Evolutionary conservation across 2,888 invertebrate species (phyloP).

Genomic region (Brenthis daphne): DNA sequence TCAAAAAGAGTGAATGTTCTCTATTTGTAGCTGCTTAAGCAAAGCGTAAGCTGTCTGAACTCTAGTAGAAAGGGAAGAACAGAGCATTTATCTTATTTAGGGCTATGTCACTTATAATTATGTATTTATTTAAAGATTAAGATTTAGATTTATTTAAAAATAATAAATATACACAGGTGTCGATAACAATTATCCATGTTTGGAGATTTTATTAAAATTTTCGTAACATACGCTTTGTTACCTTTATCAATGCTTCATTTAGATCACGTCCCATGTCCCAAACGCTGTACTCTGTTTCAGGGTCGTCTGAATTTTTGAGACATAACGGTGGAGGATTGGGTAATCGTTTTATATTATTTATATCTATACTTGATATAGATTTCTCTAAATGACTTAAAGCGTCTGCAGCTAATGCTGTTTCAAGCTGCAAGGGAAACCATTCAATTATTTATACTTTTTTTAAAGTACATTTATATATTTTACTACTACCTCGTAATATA

Average conservation of each 20-base stretch:
- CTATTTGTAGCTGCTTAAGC: no score
- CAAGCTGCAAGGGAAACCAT: slow-evolving; percentile 41
- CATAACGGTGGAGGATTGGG: slow-evolving; percentile 85
- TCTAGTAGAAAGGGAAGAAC: no score
- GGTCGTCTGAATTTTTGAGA: slow-evolving; percentile 83
- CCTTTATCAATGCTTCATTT: slow-evolving; percentile 53
- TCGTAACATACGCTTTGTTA: slow-evolving; percentile 35
- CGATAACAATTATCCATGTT: no score
- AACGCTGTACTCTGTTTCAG: slow-evolving; percentile 47
- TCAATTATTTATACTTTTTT: slow-evolving; percentile 11
- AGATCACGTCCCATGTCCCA: slow-evolving; percentile 60
- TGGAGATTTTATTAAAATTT: no score
- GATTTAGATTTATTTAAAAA: no score
- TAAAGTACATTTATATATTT: neutral
- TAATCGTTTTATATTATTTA: slow-evolving; percentile 61
- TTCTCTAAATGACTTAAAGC: slow-evolving; percentile 68
- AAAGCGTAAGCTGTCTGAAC: no score
- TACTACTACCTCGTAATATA: neutral
- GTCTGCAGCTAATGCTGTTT: slow-evolving; percentile 67
- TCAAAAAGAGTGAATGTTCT: no score
- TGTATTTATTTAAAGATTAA: no score
- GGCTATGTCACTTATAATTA: no score
- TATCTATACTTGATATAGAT: slow-evolving; percentile 55
- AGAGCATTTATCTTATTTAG: no score
- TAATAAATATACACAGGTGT: no score